A percentile compares a stretch with the other conserved stretches of the same genome.
These are phyloP conservation scores for Seira ritae DNA, from an alignment of 2,888 invertebrate species.

Conservation along the genomic window DNA sequence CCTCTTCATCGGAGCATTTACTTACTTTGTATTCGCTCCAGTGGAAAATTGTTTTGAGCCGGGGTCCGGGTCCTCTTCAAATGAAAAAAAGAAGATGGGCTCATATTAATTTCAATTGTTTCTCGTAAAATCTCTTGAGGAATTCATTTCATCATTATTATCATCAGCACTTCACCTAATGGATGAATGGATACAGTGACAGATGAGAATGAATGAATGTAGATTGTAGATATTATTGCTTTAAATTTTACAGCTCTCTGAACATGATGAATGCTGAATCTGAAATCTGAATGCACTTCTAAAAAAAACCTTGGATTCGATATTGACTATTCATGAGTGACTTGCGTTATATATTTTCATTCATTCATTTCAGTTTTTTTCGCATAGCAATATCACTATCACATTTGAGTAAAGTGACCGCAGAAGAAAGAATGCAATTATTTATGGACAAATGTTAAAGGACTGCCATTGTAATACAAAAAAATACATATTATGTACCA, in stretches of 20 bases:
- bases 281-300: neutral
- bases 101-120: neutral
- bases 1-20: no score
- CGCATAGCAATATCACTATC: conserved; percentile 6
- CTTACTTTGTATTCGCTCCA: no score
- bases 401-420: neutral
- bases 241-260: no score
- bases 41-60: neutral
- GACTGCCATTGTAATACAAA: neutral
- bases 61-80: neutral
- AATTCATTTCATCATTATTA: neutral
- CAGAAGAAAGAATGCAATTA: neutral
- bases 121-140: neutral
- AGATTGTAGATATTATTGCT: no score
- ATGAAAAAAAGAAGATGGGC: neutral
- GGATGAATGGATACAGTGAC: neutral
- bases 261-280: no score
- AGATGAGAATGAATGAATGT: no score
- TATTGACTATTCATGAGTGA: conserved; percentile 53
- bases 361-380: neutral
- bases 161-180: neutral
- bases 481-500: no score
- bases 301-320: neutral
- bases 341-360: conserved; percentile 7
- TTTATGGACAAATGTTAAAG: conserved; percentile 12